A percentile compares a stretch with the other conserved stretches of the same genome.
Evolutionary conservation across 1,140 invertebrate species (phyloP).

Genomic region (Pantala flavescens): DNA sequence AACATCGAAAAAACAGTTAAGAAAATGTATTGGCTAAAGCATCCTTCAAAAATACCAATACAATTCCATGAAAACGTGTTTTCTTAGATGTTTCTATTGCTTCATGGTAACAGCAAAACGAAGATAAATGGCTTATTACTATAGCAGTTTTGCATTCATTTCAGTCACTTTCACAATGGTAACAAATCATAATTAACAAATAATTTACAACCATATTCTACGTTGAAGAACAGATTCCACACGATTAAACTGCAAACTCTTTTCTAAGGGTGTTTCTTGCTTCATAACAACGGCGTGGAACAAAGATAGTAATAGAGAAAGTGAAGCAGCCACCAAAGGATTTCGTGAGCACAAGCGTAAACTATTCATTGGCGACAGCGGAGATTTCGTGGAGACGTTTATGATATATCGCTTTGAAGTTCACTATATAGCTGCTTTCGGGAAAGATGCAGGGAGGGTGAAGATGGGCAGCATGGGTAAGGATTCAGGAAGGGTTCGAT

Average conservation of each 20-base stretch:
- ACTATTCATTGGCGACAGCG: not conserved
- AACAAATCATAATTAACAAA: not conserved
- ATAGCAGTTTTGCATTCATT: not conserved
- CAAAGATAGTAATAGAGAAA: not conserved
- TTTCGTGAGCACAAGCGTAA: not conserved
- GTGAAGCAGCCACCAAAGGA: not conserved
- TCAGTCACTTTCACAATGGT: not conserved
- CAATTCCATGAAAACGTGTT: not conserved
- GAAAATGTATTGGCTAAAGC: not conserved
- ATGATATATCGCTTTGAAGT: not conserved
- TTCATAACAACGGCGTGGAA: not conserved
- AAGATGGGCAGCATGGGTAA: not conserved
- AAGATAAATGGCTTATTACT: constrained; percentile 3
- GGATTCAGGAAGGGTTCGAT: not conserved
- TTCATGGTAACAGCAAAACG: not conserved
- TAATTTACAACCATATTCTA: too few relatives aligned
- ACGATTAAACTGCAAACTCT: not conserved
- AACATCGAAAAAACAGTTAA: not conserved
- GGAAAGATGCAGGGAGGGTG: not conserved
- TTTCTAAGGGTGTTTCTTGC: not conserved
- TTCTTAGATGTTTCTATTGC: not conserved
- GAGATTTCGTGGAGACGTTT: not conserved
- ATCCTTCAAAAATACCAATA: not conserved
- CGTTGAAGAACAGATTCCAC: not conserved
- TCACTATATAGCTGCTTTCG: not conserved